Conservation (phyloP, 2,797 vertebrate genomes). For the Oophaga sylvatica region DNA sequence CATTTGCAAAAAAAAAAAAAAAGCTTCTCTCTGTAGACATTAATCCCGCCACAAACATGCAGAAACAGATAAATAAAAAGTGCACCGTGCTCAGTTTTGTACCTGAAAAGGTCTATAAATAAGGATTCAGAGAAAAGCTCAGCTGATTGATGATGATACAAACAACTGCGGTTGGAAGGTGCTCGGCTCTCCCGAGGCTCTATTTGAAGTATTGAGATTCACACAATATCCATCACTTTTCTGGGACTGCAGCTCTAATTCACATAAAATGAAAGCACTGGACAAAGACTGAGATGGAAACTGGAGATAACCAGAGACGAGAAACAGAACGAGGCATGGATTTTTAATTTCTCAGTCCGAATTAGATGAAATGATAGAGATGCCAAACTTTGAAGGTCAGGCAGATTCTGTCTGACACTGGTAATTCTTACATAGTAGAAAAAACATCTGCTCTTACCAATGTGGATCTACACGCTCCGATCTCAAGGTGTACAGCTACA, state of each 20-base stretch:
- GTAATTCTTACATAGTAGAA: slow-evolving; percentile 43
- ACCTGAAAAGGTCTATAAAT: slow-evolving; percentile 56
- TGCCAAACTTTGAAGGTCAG: slow-evolving; percentile 62
- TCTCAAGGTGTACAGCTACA: not conserved
- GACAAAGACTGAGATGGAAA: slow-evolving; percentile 25
- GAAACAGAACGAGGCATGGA: slow-evolving; percentile 25
- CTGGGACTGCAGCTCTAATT: slow-evolving; percentile 46
- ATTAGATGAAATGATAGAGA: slow-evolving; percentile 42
- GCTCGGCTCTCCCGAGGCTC: slow-evolving; percentile 24
- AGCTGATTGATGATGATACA: slow-evolving; percentile 54
- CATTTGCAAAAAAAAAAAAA: slow-evolving; percentile 44
- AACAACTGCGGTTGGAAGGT: slow-evolving; percentile 9
- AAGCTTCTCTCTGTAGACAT: slow-evolving; percentile 20
- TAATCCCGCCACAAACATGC: slow-evolving; percentile 50
- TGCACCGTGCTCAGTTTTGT: slow-evolving; percentile 27
- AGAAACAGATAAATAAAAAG: slow-evolving; percentile 44
- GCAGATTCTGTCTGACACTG: slow-evolving; percentile 49
- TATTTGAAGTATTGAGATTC: slow-evolving; percentile 56
- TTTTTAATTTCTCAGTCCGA: slow-evolving; percentile 46
- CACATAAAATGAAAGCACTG: slow-evolving; percentile 18
- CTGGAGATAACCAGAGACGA: slow-evolving; percentile 38
- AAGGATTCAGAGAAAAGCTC: slow-evolving; percentile 51
- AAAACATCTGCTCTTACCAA: not conserved
- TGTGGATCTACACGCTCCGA: too few relatives aligned
- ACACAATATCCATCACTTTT: slow-evolving; percentile 40